A percentile compares a stretch with the other conserved stretches of the same genome.
phyloP scores from a whole-genome alignment of 2,888 invertebrate species.

The Listrodromus nycthemerus region DNA sequence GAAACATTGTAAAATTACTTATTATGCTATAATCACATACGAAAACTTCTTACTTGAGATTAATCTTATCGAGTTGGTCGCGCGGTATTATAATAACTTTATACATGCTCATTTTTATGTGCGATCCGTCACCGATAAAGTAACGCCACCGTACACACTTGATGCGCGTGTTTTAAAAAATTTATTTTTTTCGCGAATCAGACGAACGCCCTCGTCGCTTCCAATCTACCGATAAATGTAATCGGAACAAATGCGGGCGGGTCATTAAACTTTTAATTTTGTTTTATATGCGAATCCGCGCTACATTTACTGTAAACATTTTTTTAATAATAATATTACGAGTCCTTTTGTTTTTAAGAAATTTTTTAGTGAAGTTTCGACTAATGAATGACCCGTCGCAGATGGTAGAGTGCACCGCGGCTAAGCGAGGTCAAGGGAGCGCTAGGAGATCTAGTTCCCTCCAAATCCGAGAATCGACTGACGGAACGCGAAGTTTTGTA shows the following conservation, averaged over 20 bases:
- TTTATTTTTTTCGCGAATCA: conserved; percentile 12
- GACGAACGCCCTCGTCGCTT: conserved; percentile 5
- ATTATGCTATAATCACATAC: not conserved
- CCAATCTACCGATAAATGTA: conserved; percentile 43
- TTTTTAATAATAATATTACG: not conserved
- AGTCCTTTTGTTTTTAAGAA: too few relatives aligned
- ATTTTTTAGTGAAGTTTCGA: not conserved
- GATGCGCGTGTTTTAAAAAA: not conserved
- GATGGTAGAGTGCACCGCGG: not conserved
- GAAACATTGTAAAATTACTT: not conserved
- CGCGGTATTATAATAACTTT: conserved; percentile 78
- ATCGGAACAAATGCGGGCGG: conserved; percentile 30
- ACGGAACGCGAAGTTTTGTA: conserved; percentile 72
- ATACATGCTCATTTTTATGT: conserved; percentile 74
- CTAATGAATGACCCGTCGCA: not conserved
- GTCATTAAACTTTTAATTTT: conserved; percentile 36
- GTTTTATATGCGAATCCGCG: not conserved
- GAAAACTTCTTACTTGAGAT: conserved; percentile 76
- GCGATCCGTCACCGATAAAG: conserved; percentile 31
- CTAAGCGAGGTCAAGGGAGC: conserved; percentile 26
- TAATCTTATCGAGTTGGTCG: conserved; percentile 73
- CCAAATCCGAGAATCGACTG: conserved; percentile 76
- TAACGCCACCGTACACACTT: conserved; percentile 31
- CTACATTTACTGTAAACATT: not conserved
- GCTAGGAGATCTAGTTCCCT: conserved; percentile 63